Evolutionary conservation across 2,888 invertebrate species (phyloP).

Genomic region (Crossocerus cetratus): DNA sequence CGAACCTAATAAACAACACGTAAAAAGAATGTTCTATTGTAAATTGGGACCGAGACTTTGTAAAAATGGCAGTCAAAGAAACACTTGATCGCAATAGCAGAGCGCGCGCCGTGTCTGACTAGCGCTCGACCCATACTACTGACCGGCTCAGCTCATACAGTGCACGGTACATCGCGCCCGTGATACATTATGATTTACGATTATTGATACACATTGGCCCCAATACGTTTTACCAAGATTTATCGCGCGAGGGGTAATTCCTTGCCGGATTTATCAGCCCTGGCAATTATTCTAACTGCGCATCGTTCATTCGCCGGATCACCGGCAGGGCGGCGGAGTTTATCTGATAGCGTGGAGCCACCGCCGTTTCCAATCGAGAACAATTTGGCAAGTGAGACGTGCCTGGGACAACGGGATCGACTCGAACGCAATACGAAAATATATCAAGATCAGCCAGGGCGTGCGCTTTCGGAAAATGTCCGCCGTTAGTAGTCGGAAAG

Average conservation of each 20-base stretch:
- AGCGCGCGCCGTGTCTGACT: not conserved
- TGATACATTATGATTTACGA: conserved; percentile 49
- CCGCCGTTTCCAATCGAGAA: conserved; percentile 31
- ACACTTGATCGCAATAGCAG: no score
- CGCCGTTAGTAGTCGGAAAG: conserved; percentile 16
- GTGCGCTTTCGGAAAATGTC: conserved; percentile 26
- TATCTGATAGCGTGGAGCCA: conserved; percentile 25
- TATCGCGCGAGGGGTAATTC: not conserved
- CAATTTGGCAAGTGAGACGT: conserved; percentile 41
- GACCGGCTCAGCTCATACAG: not conserved
- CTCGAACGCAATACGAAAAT: conserved; percentile 34
- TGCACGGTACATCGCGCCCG: conserved; percentile 11
- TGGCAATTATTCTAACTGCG: conserved; percentile 52
- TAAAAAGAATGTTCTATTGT: no score
- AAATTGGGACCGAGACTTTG: no score
- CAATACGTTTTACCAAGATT: conserved; percentile 26
- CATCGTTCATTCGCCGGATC: conserved; percentile 46
- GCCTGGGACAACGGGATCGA: conserved; percentile 21
- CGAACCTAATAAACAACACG: no score
- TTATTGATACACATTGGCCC: conserved; percentile 55
- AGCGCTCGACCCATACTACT: not conserved
- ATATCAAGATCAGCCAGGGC: conserved; percentile 26
- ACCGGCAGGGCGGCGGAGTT: conserved; percentile 16
- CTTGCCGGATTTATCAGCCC: conserved; percentile 40
- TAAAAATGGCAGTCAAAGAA: no score